A percentile compares a stretch with the other conserved stretches of the same genome.
These are phyloP conservation scores for Teleogryllus oceanicus DNA, from an alignment of 2,888 invertebrate species.

Conservation along the genomic window DNA sequence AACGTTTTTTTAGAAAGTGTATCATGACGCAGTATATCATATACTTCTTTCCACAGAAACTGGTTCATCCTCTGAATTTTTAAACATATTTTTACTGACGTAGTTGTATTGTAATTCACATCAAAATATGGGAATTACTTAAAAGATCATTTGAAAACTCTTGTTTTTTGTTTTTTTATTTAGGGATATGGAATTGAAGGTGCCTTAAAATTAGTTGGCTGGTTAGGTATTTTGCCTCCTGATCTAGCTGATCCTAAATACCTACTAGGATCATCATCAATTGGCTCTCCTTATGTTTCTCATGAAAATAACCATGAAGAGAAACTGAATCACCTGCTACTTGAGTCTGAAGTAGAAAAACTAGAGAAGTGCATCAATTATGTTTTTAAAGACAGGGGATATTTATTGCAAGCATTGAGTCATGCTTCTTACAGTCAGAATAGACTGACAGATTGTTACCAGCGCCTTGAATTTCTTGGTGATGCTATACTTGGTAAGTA, in stretches of 20 bases:
- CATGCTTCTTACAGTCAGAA: constrained; percentile 86
- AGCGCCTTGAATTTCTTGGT: constrained; percentile 86
- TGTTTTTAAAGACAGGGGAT: constrained; percentile 74
- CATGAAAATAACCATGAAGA: background rate
- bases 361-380: constrained; percentile 68
- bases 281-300: constrained; percentile 41
- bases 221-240: constrained; percentile 60
- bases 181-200: constrained; percentile 54
- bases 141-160: background rate
- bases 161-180: constrained; percentile 33
- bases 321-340: background rate
- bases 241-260: constrained; percentile 42
- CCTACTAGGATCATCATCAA: constrained; percentile 41
- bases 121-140: background rate
- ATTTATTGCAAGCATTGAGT: constrained; percentile 85
- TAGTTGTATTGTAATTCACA: no score
- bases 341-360: constrained; percentile 41
- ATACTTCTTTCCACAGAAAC: no score
- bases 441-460: constrained; percentile 80
- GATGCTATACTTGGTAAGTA: constrained; percentile 73
- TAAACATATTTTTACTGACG: no score
- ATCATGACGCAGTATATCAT: no score
- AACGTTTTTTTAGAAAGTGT: no score
- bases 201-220: constrained; percentile 58
- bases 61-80: no score